These are phyloP conservation scores for Tetropium fuscum DNA, from an alignment of 2,888 invertebrate species.

Conservation along the genomic window DNA sequence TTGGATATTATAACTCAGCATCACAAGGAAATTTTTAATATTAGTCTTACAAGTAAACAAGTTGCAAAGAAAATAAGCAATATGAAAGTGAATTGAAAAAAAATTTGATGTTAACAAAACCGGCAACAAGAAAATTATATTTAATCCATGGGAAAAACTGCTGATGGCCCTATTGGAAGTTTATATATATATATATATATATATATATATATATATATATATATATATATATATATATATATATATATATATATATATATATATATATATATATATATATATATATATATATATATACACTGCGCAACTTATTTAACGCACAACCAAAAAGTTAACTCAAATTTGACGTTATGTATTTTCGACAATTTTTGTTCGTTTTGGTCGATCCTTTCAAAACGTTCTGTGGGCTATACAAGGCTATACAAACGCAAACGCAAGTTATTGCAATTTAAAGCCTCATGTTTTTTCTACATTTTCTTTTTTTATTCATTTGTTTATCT, in stretches of 20 bases:
- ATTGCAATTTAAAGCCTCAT: no score
- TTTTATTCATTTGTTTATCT: no score
- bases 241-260: background rate
- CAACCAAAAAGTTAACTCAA: no score
- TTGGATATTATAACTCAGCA: background rate
- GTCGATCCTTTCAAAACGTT: no score
- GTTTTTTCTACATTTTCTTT: no score
- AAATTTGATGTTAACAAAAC: background rate
- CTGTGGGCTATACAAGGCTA: no score
- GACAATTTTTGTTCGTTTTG: no score
- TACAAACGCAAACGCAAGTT: no score
- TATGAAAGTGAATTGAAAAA: background rate
- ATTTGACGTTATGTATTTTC: no score
- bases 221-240: background rate
- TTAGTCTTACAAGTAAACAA: background rate
- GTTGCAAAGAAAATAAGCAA: background rate
- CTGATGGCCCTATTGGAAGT: background rate
- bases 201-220: background rate
- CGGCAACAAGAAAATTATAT: constrained; percentile 3
- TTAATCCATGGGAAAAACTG: background rate
- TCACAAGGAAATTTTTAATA: background rate
- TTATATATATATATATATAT: no score
- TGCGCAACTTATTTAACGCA: no score
- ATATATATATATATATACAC: no score
- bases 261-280: background rate